Evolutionary conservation across 2,113 vertebrate genomes (phyloP).

Genomic region (Leucosticte australis): DNA sequence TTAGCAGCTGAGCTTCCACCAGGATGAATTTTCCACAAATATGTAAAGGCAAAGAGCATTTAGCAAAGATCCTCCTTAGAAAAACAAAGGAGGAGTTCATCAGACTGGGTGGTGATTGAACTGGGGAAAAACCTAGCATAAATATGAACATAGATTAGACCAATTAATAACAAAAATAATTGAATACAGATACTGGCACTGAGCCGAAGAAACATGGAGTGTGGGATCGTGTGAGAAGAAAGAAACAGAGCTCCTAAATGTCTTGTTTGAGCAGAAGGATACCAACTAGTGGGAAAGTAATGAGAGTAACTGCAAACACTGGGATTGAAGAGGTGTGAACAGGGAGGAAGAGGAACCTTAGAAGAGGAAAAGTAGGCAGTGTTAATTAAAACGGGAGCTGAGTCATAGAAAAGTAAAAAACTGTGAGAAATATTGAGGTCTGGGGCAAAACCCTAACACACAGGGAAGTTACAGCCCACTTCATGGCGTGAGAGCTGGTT

Average conservation of each 20-base stretch:
- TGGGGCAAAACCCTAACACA: not conserved
- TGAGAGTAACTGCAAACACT: not conserved
- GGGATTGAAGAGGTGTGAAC: not conserved
- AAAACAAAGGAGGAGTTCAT: not conserved
- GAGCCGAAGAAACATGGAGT: fast-evolving
- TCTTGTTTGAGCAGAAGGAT: not conserved
- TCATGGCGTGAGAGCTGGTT: not conserved
- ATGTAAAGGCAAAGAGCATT: not conserved
- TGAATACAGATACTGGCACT: not conserved
- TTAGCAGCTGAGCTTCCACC: not conserved
- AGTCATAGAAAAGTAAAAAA: not conserved
- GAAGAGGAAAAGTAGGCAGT: not conserved
- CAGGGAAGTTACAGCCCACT: not conserved
- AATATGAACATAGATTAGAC: not conserved
- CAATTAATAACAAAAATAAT: not conserved
- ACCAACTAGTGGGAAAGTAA: not conserved
- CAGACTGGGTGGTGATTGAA: not conserved
- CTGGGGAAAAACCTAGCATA: not conserved
- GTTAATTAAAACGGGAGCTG: not conserved
- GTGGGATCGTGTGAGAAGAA: not conserved
- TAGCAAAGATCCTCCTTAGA: not conserved
- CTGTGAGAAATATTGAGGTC: not conserved
- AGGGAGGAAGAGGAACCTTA: not conserved
- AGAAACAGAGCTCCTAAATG: not conserved
- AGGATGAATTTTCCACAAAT: not conserved